Evolutionary conservation across 2,888 invertebrate species (phyloP), one percentile per base, ranked within the genome.

Genomic region (Theretra japonica): DNA sequence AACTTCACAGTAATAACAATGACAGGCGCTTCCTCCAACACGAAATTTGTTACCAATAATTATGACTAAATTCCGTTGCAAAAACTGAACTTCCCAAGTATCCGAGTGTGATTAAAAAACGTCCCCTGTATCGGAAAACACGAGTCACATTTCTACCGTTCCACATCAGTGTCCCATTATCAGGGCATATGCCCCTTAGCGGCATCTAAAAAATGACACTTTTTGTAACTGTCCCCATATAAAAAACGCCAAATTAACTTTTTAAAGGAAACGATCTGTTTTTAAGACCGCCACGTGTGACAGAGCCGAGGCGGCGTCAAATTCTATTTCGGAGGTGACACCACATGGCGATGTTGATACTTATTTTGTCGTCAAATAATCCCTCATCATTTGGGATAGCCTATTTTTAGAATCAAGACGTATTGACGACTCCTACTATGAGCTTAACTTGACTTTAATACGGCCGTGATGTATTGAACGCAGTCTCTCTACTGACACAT

Each of bases 201-300:
- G 86, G 84, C 84, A 83, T 84, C 82, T 87, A 91, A 93, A 94
- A 93, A 93, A 88, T 90, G 84, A 81, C 86, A 84, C 88, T 88
- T 92, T 91, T 92, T 93, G 88, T 91, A 82, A 78, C 83, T 82
- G 77, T 81, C 80, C 75, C 75, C 74, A 75, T 50, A 91, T 87
- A 94, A 93, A 94, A 94, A 94, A 87, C 83, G 89, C 86, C 90
- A 93, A 93, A 94, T 94, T 93, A 93, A 92, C 92, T 93, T 94
- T 90, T 94, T 93, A 93, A 90, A 94, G 94, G 94, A 94, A 94
- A 92, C 92, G 89, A 93, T 94, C 92, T 91, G 93, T 94, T 93
- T 92, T 91, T 87, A 86, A 88, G 84, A 80, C 83, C 86, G 90
- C 92, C 94, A 94, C 92, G 93, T 94, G 94, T 93, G 92, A 91